Evolutionary conservation across 2,797 vertebrate genomes (phyloP), one percentile per base, ranked within the genome.

Genomic region (Arnoldichthys spilopterus): DNA sequence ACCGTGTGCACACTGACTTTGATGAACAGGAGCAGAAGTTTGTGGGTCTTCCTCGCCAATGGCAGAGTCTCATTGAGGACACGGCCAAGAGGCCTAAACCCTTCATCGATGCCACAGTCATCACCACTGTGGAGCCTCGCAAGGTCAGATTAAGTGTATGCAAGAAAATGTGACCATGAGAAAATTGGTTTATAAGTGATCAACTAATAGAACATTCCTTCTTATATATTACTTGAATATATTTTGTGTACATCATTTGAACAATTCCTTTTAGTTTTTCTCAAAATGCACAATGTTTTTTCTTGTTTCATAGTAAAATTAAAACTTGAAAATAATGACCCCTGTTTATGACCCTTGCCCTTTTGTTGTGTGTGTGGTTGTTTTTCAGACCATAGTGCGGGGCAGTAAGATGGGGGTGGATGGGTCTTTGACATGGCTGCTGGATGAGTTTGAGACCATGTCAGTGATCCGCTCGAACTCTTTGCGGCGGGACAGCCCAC

Each of bases 51-150:
- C 97, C 97, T 0, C 93, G 95, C 4, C 97, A 99, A 89, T 98
- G 97, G 97, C 97, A 98, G 88, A 97, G 97, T 3, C 94, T 98
- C 63, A 97, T 99, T 15, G 97, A 98, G 86, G 97, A 99, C 89
- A 97, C 97, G 0, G 96, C 97, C 70, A 94, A 95, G 79, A 88
- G 97, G 84, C 97, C 97, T 81, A 98, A 98, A 66, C 97, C 97
- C 0, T 94, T 97, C 30, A 93, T 98, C 24, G 97, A 98, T 13
- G 96, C 91, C 0, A 94, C 90, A 0, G 93, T 95, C 87, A 97
- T 98, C 88, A 98, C 97, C 0, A 90, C 95, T 37, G 95, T 98
- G 72, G 95, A 95, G 77, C 94, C 95, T 0, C 93, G 94, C 54
- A 98, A 98, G 96, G 97, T 97, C 81, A 51, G 89, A 3, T 1